Base-by-base conservation (phyloP, 2,888 invertebrate species). In the Dendrolimus pini region DNA sequence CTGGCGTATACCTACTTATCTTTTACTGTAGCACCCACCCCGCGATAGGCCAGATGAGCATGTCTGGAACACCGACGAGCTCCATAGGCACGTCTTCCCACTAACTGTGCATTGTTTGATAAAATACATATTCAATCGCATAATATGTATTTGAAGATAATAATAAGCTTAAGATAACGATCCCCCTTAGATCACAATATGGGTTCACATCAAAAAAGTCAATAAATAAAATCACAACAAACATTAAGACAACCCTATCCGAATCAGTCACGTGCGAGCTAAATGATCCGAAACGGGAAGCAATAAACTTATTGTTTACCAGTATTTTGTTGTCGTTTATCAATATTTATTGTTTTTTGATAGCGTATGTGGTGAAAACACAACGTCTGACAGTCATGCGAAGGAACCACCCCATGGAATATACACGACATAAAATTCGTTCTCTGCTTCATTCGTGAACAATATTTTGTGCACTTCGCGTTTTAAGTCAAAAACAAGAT, bases 281-380 rank as follows among this genome's bases (percentile, higher is more conserved):
- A 83, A 87, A 87, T 87, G 86, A 83, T 76, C 80, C 73, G 79
- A 74, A 78, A 85, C 83, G 77, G 85, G 84, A 87, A 85, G 85
- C 81, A 81, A 86, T 87, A 86, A 85, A 83, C 72, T 78, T 80
- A 82, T 83, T 82, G 82, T 82, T 83, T 82, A 83, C 47, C 81
- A 82, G 74, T 73, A 75, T 78, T 83, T 77, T 74, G 75, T 74
- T 79, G 78, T 77, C 82, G 72, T 81, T 82, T 83, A 84, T 85
- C 83, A 84, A 82, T 84, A 82, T 84, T 81, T 81, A 80, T 79
- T 47, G 47, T 47, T 47, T 47, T 47, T 47, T 47, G 47, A 47
- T 47, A 47, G 47, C 47, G 47, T 47, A 8, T 47, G 47, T 47
- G 47, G 47, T 47, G 47, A 47, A 47, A 47, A 47, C 47, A 47